Conservation (phyloP, 1,140 invertebrate genomes). For the Hyles vespertilio region DNA sequence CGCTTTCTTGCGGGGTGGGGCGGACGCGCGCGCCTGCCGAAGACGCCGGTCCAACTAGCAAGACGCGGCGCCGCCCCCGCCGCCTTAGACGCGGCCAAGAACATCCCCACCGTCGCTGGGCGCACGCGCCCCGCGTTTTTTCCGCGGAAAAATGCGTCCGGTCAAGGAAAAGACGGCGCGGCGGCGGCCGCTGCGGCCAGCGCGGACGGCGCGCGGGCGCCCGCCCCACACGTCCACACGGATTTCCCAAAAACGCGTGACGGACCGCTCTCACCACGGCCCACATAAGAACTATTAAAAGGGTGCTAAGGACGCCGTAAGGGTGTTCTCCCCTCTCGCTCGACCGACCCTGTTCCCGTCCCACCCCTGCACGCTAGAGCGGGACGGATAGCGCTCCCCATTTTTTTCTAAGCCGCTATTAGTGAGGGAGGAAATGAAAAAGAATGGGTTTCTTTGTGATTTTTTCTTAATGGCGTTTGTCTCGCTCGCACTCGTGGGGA, state of each 20-base stretch:
- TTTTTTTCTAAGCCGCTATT: constrained; percentile 73
- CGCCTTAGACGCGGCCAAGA: constrained; percentile 70
- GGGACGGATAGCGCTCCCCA: constrained; percentile 50
- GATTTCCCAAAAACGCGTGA: constrained; percentile 35
- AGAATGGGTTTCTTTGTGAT: constrained; percentile 72
- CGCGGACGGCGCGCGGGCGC: constrained; percentile 30
- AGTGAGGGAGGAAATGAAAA: constrained; percentile 73
- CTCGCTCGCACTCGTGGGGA: constrained; percentile 47
- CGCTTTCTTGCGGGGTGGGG: constrained; percentile 71
- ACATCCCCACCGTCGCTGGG: constrained; percentile 67
- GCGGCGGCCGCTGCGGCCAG: constrained; percentile 31
- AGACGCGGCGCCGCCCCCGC: constrained; percentile 70
- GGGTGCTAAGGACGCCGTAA: constrained; percentile 50
- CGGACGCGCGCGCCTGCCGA: constrained; percentile 69
- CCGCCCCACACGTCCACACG: constrained; percentile 19
- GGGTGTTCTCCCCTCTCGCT: constrained; percentile 58
- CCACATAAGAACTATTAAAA: constrained; percentile 69
- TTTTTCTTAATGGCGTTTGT: constrained; percentile 62
- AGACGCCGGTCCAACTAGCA: constrained; percentile 73
- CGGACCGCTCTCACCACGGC: constrained; percentile 54
- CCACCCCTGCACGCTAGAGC: constrained; percentile 55
- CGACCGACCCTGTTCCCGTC: constrained; percentile 45
- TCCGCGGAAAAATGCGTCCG: constrained; percentile 72
- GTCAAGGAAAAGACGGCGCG: constrained; percentile 67
- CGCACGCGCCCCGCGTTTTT: constrained; percentile 71